Conservation (phyloP, 2,888 invertebrate genomes). For the Sisyra nigra region DNA sequence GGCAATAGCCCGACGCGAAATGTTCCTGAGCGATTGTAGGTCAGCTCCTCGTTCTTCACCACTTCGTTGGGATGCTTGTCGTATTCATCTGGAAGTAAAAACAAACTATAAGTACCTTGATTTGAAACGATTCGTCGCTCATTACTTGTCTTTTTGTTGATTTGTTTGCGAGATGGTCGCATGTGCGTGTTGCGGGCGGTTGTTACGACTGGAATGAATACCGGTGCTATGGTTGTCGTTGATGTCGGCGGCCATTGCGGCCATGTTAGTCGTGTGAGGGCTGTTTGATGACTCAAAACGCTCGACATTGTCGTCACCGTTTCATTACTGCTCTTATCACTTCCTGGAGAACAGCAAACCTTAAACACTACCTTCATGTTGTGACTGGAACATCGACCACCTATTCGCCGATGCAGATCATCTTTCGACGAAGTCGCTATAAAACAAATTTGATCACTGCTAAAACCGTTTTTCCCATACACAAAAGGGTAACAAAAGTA, state of each 20-base stretch:
- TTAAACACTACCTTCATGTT: constrained; percentile 92
- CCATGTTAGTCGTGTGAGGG: constrained; percentile 27
- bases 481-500: background rate
- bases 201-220: constrained; percentile 28
- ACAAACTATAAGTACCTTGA: constrained; percentile 13
- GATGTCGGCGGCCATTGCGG: constrained; percentile 33
- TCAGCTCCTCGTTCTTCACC: constrained; percentile 78
- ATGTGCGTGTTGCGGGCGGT: constrained; percentile 22
- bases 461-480: too few species aligned
- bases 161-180: constrained; percentile 38
- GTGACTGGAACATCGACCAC: constrained; percentile 73
- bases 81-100: constrained; percentile 61
- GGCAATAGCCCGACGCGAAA: background rate
- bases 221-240: constrained; percentile 37
- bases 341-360: constrained; percentile 66
- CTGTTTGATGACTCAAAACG: constrained; percentile 18
- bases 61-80: constrained; percentile 81
- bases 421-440: constrained; percentile 79
- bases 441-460: constrained; percentile 12
- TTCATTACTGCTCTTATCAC: constrained; percentile 22
- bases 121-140: background rate
- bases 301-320: constrained; percentile 23
- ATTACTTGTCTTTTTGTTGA: constrained; percentile 45
- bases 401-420: constrained; percentile 74
- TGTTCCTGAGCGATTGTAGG: constrained; percentile 41